Evolutionary conservation across 2,113 vertebrate genomes (phyloP).

Genomic region (Cnemophilus loriae): DNA sequence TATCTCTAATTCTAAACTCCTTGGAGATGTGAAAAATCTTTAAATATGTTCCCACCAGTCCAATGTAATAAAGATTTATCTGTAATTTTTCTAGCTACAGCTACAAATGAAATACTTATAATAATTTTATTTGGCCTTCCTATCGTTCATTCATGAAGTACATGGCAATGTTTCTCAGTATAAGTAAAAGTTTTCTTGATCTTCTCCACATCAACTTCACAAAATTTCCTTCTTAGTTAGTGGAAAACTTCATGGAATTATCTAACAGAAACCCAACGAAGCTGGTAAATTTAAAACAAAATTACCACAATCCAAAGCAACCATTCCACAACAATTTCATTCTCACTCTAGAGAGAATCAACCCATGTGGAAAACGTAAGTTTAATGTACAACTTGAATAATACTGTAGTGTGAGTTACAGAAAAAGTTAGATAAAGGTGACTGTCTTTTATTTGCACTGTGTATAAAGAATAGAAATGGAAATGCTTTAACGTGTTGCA

Average conservation of each 20-base stretch:
- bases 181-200: not conserved
- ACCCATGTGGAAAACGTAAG: not conserved
- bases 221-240: not conserved
- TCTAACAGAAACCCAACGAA: not conserved
- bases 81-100: not conserved
- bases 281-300: not conserved
- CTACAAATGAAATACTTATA: not conserved
- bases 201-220: not conserved
- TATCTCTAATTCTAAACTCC: not conserved
- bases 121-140: not conserved
- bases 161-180: not conserved
- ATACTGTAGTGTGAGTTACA: not conserved
- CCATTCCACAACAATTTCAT: not conserved
- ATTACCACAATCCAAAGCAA: not conserved
- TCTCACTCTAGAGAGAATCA: not conserved
- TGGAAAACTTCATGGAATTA: not conserved
- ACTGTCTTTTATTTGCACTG: not conserved
- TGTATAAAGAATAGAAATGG: not conserved
- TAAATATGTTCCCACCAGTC: not conserved
- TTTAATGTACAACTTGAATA: not conserved
- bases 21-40: not conserved
- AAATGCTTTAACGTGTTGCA: not conserved
- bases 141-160: not conserved
- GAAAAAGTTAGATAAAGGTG: not conserved
- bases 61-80: not conserved